Conservation (phyloP, 2,797 vertebrate genomes). For the Falco concolor region DNA sequence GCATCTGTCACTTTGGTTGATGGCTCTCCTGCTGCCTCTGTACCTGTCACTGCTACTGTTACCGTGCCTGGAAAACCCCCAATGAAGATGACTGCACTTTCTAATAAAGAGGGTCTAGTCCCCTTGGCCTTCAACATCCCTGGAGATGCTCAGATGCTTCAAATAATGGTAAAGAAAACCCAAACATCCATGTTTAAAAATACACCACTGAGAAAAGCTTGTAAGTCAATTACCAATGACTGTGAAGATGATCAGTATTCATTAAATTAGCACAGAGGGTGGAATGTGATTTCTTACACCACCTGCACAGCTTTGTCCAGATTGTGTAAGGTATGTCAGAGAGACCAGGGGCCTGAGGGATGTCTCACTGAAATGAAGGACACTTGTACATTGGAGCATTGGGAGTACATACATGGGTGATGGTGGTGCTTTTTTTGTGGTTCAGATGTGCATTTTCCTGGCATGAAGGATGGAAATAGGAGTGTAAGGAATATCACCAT, state of each 20-base stretch:
- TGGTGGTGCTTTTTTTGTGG: not conserved
- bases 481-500: not conserved
- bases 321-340: not conserved
- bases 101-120: conserved; percentile 38
- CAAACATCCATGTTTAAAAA: not conserved
- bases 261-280: not conserved
- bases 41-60: conserved; percentile 43
- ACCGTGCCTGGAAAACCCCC: not conserved
- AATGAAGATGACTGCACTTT: not conserved
- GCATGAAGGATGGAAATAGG: not conserved
- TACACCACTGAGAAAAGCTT: not conserved
- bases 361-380: not conserved
- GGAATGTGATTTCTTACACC: not conserved
- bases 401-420: not conserved
- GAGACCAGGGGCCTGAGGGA: not conserved
- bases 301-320: not conserved
- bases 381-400: not conserved
- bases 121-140: conserved; percentile 46
- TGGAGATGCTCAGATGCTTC: not conserved
- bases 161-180: conserved; percentile 59
- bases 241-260: not conserved
- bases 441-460: not conserved
- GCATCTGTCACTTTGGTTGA: conserved; percentile 59
- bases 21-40: conserved; percentile 52
- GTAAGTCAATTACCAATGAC: not conserved